phyloP scores from a whole-genome alignment of 2,797 vertebrate genomes.

The Merluccius polli region DNA sequence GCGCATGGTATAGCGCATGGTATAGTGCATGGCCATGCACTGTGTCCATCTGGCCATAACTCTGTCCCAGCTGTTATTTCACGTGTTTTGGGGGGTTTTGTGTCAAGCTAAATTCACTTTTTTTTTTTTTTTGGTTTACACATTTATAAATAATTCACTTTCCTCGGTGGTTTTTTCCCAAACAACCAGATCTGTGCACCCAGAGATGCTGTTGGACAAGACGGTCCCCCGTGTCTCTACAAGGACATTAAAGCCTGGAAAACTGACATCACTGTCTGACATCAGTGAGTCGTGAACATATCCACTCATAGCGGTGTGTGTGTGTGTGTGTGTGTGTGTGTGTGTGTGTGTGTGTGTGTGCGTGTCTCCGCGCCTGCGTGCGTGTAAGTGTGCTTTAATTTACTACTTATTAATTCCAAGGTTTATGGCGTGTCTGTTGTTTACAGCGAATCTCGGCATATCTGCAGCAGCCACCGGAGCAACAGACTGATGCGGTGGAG shows the following conservation, averaged over 20 bases:
- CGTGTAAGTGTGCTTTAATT: neutral
- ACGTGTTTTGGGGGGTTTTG: too few species aligned
- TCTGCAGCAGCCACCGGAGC: neutral
- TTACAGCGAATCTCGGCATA: neutral
- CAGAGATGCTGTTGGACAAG: neutral
- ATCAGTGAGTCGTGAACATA: neutral
- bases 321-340: neutral
- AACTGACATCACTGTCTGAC: neutral
- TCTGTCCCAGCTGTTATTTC: too few species aligned
- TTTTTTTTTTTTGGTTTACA: neutral
- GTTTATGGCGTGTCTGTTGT: neutral
- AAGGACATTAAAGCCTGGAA: neutral
- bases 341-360: neutral
- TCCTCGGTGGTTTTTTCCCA: neutral
- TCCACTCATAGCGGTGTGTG: neutral
- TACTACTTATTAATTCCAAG: neutral
- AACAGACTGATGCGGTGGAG: neutral
- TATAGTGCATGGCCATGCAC: too few species aligned
- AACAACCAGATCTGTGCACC: neutral
- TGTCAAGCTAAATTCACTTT: neutral
- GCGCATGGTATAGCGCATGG: too few species aligned
- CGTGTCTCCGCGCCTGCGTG: neutral
- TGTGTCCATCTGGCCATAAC: too few species aligned
- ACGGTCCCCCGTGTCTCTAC: neutral
- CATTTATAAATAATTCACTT: too few species aligned